These are phyloP conservation scores for Anomalospiza imberbis DNA, from an alignment of 2,797 vertebrate species.

Conservation along the genomic window DNA sequence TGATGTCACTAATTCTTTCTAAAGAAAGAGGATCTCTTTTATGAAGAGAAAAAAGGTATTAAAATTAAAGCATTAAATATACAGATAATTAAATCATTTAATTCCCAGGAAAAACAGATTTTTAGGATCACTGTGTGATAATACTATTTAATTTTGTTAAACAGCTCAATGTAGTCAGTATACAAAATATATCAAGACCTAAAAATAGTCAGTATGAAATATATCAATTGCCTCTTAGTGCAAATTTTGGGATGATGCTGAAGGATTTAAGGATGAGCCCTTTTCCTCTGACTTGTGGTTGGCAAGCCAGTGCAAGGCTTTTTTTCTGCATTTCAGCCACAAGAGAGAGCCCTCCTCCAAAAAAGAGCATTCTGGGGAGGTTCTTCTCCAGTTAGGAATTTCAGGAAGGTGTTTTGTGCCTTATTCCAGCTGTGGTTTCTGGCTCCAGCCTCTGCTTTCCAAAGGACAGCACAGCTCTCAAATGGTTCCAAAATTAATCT, in stretches of 20 bases:
- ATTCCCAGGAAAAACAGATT: background rate
- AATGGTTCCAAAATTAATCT: background rate
- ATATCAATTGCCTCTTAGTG: background rate
- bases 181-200: background rate
- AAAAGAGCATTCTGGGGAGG: background rate
- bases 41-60: background rate
- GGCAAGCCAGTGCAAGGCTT: background rate
- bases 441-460: background rate
- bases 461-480: background rate
- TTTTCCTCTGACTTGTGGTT: accelerated
- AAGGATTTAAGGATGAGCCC: background rate
- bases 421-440: background rate
- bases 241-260: background rate
- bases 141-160: background rate
- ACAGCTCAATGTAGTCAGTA: background rate
- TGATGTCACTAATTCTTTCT: background rate
- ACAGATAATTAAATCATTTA: background rate
- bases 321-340: slow-evolving; percentile 1
- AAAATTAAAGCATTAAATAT: background rate
- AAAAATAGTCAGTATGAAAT: background rate
- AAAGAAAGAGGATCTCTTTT: background rate
- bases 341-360: slow-evolving; percentile 49
- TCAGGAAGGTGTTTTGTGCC: background rate
- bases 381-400: background rate
- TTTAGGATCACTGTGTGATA: background rate